Percentiles rank a stretch among this genome's conserved stretches.
Evolutionary conservation across 2,888 invertebrate genomes (phyloP).

Genomic region (Maniola hyperantus): DNA sequence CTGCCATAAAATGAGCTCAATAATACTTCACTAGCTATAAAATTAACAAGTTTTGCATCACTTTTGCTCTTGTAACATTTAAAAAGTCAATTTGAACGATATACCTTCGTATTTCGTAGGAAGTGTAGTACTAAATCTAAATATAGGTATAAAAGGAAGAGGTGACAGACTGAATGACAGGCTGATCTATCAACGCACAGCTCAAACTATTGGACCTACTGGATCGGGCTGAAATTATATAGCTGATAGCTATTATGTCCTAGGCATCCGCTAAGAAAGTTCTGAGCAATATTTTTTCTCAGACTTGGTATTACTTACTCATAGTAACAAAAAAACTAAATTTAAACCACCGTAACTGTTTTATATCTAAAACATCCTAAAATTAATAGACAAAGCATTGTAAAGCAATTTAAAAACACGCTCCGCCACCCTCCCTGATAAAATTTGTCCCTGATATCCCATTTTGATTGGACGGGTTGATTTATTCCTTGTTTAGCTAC

Average conservation of each 20-base stretch:
- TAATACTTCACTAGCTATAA: conserved; percentile 44
- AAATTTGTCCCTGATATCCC: conserved; percentile 79
- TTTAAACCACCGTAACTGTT: not conserved
- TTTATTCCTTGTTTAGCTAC: conserved; percentile 76
- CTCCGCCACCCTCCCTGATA: conserved; percentile 69
- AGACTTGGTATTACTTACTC: too few relatives aligned
- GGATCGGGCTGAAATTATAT: too few relatives aligned
- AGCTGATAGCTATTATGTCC: too few relatives aligned
- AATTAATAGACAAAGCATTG: conserved; percentile 74
- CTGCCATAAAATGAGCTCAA: conserved; percentile 62
- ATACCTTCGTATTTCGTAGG: not conserved
- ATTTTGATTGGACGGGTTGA: conserved; percentile 80
- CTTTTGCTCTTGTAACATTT: not conserved
- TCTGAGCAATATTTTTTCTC: too few relatives aligned
- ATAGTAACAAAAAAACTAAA: too few relatives aligned
- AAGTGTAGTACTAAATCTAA: too few relatives aligned
- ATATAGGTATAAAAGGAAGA: too few relatives aligned
- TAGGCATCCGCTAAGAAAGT: too few relatives aligned
- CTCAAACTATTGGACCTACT: too few relatives aligned
- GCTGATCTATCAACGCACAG: too few relatives aligned
- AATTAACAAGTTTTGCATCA: conserved; percentile 20
- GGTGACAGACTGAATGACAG: too few relatives aligned
- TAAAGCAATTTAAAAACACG: conserved; percentile 77
- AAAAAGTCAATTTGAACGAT: too few relatives aligned
- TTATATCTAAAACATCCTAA: conserved; percentile 40